A percentile compares a stretch with the other conserved stretches of the same genome.
phyloP scores from a whole-genome alignment of 2,113 vertebrate genomes.

The Brachyhypopomus gauderio region DNA sequence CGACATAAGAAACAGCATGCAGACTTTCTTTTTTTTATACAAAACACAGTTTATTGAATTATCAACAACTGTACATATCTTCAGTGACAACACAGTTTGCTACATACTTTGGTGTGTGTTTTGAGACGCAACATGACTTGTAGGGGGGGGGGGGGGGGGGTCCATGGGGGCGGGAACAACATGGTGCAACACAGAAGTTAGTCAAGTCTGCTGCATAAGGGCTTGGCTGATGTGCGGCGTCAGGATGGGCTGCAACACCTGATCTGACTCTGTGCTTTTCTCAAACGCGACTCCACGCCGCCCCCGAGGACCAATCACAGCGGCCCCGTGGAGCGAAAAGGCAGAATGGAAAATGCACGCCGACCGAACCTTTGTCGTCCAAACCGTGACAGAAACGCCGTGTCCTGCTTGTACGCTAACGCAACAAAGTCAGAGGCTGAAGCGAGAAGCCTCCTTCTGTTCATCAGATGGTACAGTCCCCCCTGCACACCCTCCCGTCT shows the following conservation, averaged over 20 bases:
- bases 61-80: slow-evolving; percentile 78
- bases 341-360: slow-evolving; percentile 13
- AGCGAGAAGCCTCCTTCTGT: slow-evolving; percentile 23
- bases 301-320: slow-evolving; percentile 24
- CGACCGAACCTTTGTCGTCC: slow-evolving; percentile 35
- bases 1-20: slow-evolving; percentile 5
- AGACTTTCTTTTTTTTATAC: slow-evolving; percentile 56
- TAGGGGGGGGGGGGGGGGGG: slow-evolving; percentile 44
- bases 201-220: slow-evolving; percentile 15
- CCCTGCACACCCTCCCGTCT: slow-evolving; percentile 18
- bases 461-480: slow-evolving; percentile 16
- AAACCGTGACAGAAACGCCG: slow-evolving; percentile 45
- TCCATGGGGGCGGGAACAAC: slow-evolving; percentile 16
- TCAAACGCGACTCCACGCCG: slow-evolving; percentile 45
- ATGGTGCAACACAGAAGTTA: slow-evolving; percentile 33
- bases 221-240: slow-evolving; percentile 22
- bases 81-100: slow-evolving; percentile 74
- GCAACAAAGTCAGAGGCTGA: slow-evolving; percentile 40
- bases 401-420: slow-evolving; percentile 41
- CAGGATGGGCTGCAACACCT: slow-evolving; percentile 34
- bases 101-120: slow-evolving; percentile 78
- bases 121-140: slow-evolving; percentile 62
- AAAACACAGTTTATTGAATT: slow-evolving; percentile 81
- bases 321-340: background rate
- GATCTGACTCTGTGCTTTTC: slow-evolving; percentile 48